These are phyloP conservation scores for Lonchura striata DNA, from an alignment of 2,113 vertebrate species.

Conservation along the genomic window DNA sequence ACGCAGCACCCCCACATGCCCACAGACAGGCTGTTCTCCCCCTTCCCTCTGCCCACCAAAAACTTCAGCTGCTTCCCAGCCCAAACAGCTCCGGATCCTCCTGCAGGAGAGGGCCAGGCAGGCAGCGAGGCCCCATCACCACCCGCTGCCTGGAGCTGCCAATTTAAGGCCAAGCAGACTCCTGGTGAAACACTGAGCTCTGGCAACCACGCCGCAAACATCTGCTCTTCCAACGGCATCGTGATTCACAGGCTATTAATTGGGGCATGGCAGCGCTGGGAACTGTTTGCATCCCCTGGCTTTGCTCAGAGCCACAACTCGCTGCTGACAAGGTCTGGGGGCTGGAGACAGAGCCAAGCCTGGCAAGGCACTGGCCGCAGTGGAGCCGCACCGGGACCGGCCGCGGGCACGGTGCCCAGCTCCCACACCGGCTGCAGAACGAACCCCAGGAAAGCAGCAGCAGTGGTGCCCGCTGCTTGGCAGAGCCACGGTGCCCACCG, in stretches of 20 bases:
- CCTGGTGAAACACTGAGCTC: background rate
- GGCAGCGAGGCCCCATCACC: background rate
- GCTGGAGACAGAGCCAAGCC: background rate
- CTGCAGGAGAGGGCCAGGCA: background rate
- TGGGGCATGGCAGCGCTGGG: slow-evolving; percentile 24
- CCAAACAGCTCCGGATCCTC: background rate
- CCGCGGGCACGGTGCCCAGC: background rate
- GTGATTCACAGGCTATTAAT: slow-evolving; percentile 54
- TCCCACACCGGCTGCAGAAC: background rate
- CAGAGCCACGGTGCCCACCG: rapidly evolving
- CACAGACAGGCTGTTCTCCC: background rate
- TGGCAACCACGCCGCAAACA: slow-evolving; percentile 25
- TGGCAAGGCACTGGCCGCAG: background rate
- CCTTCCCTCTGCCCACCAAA: background rate
- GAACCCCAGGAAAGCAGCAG: background rate
- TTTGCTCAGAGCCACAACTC: slow-evolving; percentile 51
- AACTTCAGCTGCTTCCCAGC: slow-evolving; percentile 12
- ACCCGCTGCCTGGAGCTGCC: background rate
- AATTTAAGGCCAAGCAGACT: background rate
- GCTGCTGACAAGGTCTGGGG: background rate
- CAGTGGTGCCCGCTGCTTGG: background rate
- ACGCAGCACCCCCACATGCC: background rate
- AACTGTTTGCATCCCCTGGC: slow-evolving; percentile 48
- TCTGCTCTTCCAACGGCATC: slow-evolving; percentile 46
- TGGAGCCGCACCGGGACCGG: background rate